Evolutionary conservation across 2,888 invertebrate species (phyloP).

Genomic region (Thecocarcelia acutangulata): DNA sequence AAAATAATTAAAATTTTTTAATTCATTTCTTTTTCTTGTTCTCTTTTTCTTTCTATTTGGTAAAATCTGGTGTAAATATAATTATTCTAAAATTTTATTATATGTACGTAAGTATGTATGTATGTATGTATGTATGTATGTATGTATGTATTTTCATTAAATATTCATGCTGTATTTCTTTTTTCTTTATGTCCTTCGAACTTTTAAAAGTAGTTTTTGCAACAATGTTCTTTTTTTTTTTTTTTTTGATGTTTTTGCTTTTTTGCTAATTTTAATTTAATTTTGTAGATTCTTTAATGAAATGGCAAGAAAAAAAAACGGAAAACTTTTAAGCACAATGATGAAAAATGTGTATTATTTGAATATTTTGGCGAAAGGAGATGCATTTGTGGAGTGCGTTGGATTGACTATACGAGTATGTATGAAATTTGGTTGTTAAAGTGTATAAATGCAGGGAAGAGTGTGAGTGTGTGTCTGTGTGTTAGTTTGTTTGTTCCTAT

Average conservation of each 20-base stretch:
- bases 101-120: not conserved
- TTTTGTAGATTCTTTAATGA: not conserved
- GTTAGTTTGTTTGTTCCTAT: constrained; percentile 7
- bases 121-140: not conserved
- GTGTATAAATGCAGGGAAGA: constrained; percentile 6
- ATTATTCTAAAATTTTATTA: constrained; percentile 58
- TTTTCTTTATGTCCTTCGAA: constrained; percentile 11
- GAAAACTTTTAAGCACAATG: constrained; percentile 26
- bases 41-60: constrained; percentile 4
- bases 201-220: constrained; percentile 31
- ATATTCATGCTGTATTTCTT: constrained; percentile 32
- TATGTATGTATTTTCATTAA: constrained; percentile 8
- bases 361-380: constrained; percentile 12
- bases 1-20: constrained; percentile 26
- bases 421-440: not conserved
- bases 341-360: constrained; percentile 1
- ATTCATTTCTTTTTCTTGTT: not conserved
- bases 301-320: constrained; percentile 2
- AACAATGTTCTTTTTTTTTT: constrained; percentile 27
- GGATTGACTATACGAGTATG: not conserved
- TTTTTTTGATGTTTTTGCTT: constrained; percentile 1
- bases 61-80: constrained; percentile 66
- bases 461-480: not conserved
- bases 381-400: constrained; percentile 10
- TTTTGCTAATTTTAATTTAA: constrained; percentile 29